Conservation (phyloP, 2,888 invertebrate genomes). For the Linnaemya tessellans region DNA sequence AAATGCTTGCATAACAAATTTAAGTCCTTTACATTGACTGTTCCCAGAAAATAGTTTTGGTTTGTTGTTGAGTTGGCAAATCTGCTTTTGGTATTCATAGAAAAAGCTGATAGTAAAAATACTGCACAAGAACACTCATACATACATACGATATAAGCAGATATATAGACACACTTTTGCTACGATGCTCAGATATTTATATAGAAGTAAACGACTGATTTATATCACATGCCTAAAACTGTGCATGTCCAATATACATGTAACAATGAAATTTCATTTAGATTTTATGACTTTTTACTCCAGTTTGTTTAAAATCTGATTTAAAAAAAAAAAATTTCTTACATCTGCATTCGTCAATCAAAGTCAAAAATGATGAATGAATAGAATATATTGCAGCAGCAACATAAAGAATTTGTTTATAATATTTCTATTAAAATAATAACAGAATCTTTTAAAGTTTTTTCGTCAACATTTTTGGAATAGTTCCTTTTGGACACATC, state of each 20-base stretch:
- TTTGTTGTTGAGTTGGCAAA: background rate
- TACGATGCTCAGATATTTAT: background rate
- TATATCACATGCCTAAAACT: conserved; percentile 23
- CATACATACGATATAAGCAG: too few relatives aligned
- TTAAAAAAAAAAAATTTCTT: background rate
- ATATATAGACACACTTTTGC: too few relatives aligned
- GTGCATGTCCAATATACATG: background rate
- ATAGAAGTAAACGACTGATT: conserved; percentile 13
- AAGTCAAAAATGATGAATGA: conserved; percentile 44
- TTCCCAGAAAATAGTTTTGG: background rate
- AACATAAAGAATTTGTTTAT: background rate
- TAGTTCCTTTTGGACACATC: too few relatives aligned
- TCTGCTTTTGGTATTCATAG: background rate
- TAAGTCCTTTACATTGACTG: conserved; percentile 10
- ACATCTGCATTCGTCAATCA: conserved; percentile 10
- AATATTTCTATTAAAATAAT: background rate
- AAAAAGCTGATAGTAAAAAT: too few relatives aligned
- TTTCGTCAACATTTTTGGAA: too few relatives aligned
- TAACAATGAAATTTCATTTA: background rate
- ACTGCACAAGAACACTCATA: too few relatives aligned
- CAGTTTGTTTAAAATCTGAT: background rate
- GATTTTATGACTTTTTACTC: background rate
- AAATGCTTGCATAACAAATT: conserved; percentile 7
- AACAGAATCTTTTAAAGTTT: background rate
- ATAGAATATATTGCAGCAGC: background rate